Evolutionary conservation across 2,797 vertebrate species (phyloP), one percentile per base, ranked within the genome.

Genomic region (Epinephelus awoara): DNA sequence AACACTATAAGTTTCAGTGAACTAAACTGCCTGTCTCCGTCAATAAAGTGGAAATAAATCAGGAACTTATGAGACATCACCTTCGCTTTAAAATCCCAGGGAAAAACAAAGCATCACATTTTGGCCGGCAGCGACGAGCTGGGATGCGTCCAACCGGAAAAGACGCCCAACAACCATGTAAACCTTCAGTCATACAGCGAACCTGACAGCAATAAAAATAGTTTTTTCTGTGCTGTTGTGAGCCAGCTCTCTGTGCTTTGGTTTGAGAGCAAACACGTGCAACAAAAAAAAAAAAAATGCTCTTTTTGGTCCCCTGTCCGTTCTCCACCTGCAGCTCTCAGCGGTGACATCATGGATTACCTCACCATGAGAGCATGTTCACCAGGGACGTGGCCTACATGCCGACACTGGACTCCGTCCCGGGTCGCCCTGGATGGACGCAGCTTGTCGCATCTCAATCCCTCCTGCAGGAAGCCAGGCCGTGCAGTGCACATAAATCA

Each of bases 41-140:
- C 67, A 64, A 49, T 88, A 69, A 75, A 80, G 54, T 10, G 46
- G 67, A 78, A 66, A 79, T 89, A 77, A 89, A 85, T 90, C 79
- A 81, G 73, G 78, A 67, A 67, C 65, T 65, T 79, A 83, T 80
- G 78, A 85, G 81, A 79, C 88, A 80, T 90, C 77, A 82, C 84
- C 87, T 91, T 76, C 74, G 52, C 72, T 83, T 82, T 84, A 69
- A 80, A 69, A 74, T 80, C 75, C 81, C 72, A 29, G 12, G 76
- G 83, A 89, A 88, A 85, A 97, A 96, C 95, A 95, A 96, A 96
- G 94, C 96, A 73, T 81, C 82, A 78, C 68, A 66, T 73, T 51
- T 79, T 91, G 87, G 83, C 86, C 15, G 15, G 49, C 47, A 2
- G 70, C 40, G 11, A 40, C 8, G 79, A 29, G 67, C 21, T 89